Percentiles rank a stretch among this genome's conserved stretches.
Conservation (phyloP, 2,797 vertebrate species). For the Ctenopoma kingsleyae region DNA sequence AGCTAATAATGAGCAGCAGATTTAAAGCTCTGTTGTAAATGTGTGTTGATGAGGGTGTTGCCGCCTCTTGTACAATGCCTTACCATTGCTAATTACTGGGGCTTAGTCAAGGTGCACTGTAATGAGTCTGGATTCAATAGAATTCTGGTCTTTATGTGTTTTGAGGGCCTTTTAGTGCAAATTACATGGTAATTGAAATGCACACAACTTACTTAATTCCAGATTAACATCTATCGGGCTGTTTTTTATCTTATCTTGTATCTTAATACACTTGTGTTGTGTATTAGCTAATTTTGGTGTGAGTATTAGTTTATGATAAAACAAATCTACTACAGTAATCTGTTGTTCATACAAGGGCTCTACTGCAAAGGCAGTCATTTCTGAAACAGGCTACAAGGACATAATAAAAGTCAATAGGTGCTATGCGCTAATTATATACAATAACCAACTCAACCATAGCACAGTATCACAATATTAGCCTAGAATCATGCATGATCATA, state of each 20-base stretch:
- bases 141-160: slow-evolving; percentile 75
- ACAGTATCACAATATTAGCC: slow-evolving; percentile 1
- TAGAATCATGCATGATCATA: slow-evolving; percentile 25
- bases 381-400: slow-evolving; percentile 41
- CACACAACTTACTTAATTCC: slow-evolving; percentile 63
- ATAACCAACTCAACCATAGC: slow-evolving; percentile 26
- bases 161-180: slow-evolving; percentile 77
- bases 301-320: slow-evolving; percentile 47
- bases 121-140: slow-evolving; percentile 80
- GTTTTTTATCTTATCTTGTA: slow-evolving; percentile 44
- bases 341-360: slow-evolving; percentile 20
- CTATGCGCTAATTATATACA: slow-evolving; percentile 29
- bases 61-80: slow-evolving; percentile 80
- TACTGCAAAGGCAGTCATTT: slow-evolving; percentile 36
- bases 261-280: slow-evolving; percentile 57
- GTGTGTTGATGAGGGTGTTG: slow-evolving; percentile 82
- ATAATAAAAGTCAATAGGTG: slow-evolving; percentile 31
- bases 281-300: slow-evolving; percentile 29
- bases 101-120: slow-evolving; percentile 83
- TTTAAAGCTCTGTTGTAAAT: slow-evolving; percentile 82
- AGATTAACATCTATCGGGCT: slow-evolving; percentile 61
- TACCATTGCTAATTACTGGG: slow-evolving; percentile 83
- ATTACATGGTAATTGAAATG: slow-evolving; percentile 76
- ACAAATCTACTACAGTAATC: slow-evolving; percentile 33
- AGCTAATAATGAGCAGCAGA: slow-evolving; percentile 86